Conservation (phyloP, 2,888 invertebrate genomes). For the Ctenicera cuprea region DNA sequence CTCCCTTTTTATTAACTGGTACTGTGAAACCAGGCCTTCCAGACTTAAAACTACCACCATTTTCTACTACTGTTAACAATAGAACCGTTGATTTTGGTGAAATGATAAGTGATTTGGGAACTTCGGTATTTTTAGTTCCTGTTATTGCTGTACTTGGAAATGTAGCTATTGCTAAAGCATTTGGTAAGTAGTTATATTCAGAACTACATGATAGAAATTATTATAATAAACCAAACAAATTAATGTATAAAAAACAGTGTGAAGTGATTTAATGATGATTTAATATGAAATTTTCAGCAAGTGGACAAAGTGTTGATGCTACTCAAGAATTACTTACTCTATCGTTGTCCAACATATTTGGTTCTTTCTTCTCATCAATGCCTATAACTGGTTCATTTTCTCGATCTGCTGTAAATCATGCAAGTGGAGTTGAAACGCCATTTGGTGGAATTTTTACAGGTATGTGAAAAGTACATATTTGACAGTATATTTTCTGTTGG, state of each 20-base stretch:
- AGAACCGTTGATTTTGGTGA: conserved; percentile 78
- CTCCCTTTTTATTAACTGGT: conserved; percentile 86
- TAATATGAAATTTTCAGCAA: conserved; percentile 72
- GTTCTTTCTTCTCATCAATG: conserved; percentile 92
- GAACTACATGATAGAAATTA: too few species aligned
- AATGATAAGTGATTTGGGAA: conserved; percentile 88
- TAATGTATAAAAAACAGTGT: too few species aligned
- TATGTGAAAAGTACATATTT: conserved; percentile 60
- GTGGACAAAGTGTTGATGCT: conserved; percentile 88
- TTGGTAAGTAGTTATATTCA: conserved; percentile 85
- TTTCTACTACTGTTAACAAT: conserved; percentile 78
- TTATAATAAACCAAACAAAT: too few species aligned
- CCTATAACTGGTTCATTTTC: conserved; percentile 94
- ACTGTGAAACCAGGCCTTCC: conserved; percentile 86
- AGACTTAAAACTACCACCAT: conserved; percentile 80
- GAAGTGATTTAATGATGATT: too few species aligned
- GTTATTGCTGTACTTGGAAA: conserved; percentile 94
- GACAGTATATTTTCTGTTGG: too few species aligned
- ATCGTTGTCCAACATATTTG: conserved; percentile 88
- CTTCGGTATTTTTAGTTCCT: conserved; percentile 90
- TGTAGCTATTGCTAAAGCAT: conserved; percentile 96
- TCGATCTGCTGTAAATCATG: conserved; percentile 94
- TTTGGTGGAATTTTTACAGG: conserved; percentile 90
- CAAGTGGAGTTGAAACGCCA: conserved; percentile 94
- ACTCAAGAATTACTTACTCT: conserved; percentile 93